phyloP scores from a whole-genome alignment of 53 echinoderm and acorn worm species.

The Hippasteria phrygiana region DNA sequence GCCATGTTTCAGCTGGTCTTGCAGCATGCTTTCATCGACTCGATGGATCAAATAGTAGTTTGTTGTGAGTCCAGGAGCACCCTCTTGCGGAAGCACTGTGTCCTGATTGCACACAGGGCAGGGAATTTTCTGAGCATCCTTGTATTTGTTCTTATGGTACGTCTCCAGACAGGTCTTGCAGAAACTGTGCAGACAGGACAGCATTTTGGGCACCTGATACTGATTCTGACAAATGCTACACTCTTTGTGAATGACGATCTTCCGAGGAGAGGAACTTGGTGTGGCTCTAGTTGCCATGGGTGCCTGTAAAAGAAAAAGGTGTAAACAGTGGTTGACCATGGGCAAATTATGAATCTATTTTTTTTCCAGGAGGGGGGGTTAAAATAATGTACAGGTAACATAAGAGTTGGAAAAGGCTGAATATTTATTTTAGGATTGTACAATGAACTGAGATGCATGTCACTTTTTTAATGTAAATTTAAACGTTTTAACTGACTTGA shows the following conservation, averaged over 20 bases:
- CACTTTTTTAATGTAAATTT: too few species aligned
- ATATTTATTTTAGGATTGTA: too few species aligned
- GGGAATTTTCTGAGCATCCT: neutral
- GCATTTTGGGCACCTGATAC: neutral
- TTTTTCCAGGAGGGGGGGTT: too few species aligned
- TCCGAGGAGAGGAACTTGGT: too few species aligned
- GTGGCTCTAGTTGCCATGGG: too few species aligned
- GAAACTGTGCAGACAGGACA: constrained; percentile 64
- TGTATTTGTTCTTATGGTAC: neutral
- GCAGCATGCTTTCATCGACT: neutral
- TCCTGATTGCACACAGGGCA: neutral
- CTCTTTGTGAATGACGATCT: neutral
- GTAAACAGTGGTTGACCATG: too few species aligned
- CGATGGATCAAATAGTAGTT: neutral
- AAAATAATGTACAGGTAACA: too few species aligned
- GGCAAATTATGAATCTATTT: too few species aligned
- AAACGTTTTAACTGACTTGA: too few species aligned
- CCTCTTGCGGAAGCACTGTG: neutral
- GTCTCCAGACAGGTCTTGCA: constrained; percentile 60
- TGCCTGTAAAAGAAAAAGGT: too few species aligned
- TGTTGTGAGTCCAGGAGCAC: neutral
- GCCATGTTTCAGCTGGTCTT: neutral
- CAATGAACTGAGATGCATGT: too few species aligned
- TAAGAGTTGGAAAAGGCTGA: too few species aligned
- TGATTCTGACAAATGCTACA: neutral